Evolutionary conservation across 37 sponge, comb jelly and placozoan species (phyloP).

Genomic region (Oopsacas minuta): DNA sequence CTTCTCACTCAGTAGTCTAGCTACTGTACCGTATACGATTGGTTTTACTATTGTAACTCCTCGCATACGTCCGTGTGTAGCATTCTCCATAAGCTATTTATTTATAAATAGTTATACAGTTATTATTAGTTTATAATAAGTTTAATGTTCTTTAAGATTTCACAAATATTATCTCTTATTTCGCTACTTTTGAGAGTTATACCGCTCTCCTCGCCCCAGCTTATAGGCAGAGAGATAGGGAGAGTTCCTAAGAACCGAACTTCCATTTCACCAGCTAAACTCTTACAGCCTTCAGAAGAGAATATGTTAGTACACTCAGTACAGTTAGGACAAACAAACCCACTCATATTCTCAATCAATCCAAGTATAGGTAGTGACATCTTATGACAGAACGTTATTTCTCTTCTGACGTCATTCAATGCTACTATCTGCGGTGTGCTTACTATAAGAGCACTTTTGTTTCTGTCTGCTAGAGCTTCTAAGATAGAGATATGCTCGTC

Average conservation of each 20-base stretch:
- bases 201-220: neutral
- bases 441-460: neutral
- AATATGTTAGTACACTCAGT: conserved; percentile 25
- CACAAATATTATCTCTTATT: neutral
- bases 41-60: conserved; percentile 57
- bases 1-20: conserved; percentile 78
- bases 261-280: conserved; percentile 22
- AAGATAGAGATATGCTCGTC: neutral
- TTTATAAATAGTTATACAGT: too few species aligned
- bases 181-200: too few species aligned
- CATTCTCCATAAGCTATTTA: neutral
- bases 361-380: conserved; percentile 21
- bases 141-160: too few species aligned
- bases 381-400: conserved; percentile 29
- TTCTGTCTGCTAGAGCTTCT: neutral
- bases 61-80: conserved; percentile 20
- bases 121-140: too few species aligned
- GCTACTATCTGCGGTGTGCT: conserved; percentile 23
- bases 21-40: conserved; percentile 74
- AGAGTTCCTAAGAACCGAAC: conserved; percentile 20
- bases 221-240: conserved; percentile 20
- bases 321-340: conserved; percentile 31
- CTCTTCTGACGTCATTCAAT: conserved; percentile 23
- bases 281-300: conserved; percentile 13
- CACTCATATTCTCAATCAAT: conserved; percentile 30